phyloP scores from a whole-genome alignment of 30 jellyfish, hydroid and myxozoan species.

The Calvadosia cruxmelitensis region DNA sequence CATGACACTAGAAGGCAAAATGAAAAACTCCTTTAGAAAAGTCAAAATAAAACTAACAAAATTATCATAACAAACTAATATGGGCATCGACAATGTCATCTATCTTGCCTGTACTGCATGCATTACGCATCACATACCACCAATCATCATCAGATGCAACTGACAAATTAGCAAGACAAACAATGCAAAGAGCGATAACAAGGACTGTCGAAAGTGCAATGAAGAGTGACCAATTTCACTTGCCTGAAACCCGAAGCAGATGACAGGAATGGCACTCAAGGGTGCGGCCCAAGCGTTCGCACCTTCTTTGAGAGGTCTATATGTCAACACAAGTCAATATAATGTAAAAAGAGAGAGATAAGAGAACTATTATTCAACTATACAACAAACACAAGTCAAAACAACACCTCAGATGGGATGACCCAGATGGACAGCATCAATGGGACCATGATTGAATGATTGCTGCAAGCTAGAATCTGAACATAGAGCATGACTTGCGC shows the following conservation, averaged over 20 bases:
- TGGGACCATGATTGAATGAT: no score
- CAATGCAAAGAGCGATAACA: background rate
- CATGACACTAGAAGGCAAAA: slow-evolving; percentile 74
- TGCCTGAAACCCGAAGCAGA: slow-evolving; percentile 96
- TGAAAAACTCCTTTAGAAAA: background rate
- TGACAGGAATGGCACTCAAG: slow-evolving; percentile 87
- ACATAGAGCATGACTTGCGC: no score
- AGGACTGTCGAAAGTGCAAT: background rate
- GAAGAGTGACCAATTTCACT: background rate
- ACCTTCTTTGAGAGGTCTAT: background rate
- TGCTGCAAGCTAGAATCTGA: no score
- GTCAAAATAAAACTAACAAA: background rate
- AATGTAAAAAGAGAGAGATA: no score
- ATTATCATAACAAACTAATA: background rate
- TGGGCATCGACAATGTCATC: no score
- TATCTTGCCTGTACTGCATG: no score
- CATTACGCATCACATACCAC: no score
- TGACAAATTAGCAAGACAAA: background rate
- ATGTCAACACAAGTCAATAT: background rate
- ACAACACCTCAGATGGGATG: no score
- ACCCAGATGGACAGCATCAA: no score
- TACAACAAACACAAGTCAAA: no score
- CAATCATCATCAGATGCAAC: background rate
- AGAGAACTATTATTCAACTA: no score
- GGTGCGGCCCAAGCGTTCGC: slow-evolving; percentile 50